phyloP scores from a whole-genome alignment of 2,113 vertebrate genomes.

The Bettongia penicillata region DNA sequence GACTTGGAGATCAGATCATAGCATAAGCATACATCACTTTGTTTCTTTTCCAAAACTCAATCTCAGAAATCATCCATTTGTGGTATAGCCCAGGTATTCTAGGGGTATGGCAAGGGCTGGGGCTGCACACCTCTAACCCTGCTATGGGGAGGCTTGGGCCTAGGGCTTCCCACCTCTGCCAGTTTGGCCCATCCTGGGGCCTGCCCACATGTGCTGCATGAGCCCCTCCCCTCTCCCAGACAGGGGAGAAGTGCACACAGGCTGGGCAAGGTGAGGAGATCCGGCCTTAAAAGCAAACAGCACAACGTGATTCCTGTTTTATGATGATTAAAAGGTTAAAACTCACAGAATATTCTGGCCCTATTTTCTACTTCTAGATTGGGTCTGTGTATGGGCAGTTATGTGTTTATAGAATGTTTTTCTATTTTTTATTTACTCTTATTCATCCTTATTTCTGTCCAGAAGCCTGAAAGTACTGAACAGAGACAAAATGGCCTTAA shows the following conservation, averaged over 20 bases:
- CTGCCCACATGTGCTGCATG: too few species aligned
- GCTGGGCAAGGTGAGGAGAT: background rate
- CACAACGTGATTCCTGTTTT: background rate
- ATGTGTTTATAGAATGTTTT: constrained; percentile 6
- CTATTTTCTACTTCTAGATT: background rate
- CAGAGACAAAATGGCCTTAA: constrained; percentile 99
- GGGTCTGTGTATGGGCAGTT: background rate
- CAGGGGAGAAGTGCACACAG: background rate
- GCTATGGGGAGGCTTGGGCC: background rate
- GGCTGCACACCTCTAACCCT: too few species aligned
- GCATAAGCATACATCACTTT: too few species aligned
- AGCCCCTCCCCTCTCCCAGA: background rate
- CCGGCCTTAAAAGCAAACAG: background rate
- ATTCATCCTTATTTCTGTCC: constrained; percentile 49
- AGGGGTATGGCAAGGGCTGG: background rate
- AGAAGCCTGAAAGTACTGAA: constrained; percentile 97
- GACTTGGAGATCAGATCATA: too few species aligned
- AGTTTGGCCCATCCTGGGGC: too few species aligned
- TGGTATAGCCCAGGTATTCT: background rate
- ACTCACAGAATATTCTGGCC: background rate
- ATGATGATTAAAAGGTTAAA: background rate
- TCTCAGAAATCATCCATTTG: background rate
- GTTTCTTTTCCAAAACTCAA: too few species aligned
- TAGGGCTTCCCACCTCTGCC: too few species aligned
- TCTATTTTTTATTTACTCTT: constrained; percentile 37